Percentiles rank a stretch among this genome's conserved stretches.
Evolutionary conservation across 2,797 vertebrate genomes (phyloP).

Genomic region (Intellagama lesueurii): DNA sequence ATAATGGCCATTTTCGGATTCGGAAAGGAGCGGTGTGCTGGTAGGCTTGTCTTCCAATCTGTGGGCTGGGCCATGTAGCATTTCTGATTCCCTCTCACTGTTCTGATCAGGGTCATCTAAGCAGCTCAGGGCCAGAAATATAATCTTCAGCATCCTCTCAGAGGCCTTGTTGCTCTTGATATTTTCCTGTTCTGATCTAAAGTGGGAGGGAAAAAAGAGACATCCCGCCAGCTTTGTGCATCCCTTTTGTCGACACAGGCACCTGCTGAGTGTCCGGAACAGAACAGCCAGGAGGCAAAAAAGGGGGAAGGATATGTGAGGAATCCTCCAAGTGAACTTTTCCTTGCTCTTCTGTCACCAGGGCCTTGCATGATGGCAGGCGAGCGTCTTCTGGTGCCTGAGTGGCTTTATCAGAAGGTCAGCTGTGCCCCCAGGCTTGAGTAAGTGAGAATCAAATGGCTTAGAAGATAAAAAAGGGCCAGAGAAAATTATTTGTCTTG

Average conservation of each 20-base stretch:
- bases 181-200: slow-evolving; percentile 51
- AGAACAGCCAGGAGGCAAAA: slow-evolving; percentile 47
- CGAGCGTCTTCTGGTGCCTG: background rate
- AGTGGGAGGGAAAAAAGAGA: slow-evolving; percentile 32
- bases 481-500: slow-evolving; percentile 29
- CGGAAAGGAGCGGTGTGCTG: background rate
- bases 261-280: background rate
- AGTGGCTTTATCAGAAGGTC: slow-evolving; percentile 48
- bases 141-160: slow-evolving; percentile 19
- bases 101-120: background rate
- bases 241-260: slow-evolving; percentile 50
- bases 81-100: background rate
- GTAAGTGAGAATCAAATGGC: slow-evolving; percentile 31
- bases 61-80: too few species aligned
- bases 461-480: slow-evolving; percentile 26
- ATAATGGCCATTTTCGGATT: background rate
- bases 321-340: slow-evolving; percentile 2
- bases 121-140: background rate
- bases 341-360: background rate
- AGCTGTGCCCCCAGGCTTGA: slow-evolving; percentile 19
- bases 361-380: slow-evolving; percentile 26
- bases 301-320: slow-evolving; percentile 26
- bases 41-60: background rate
- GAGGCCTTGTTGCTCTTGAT: slow-evolving; percentile 50
- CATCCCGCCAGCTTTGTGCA: slow-evolving; percentile 42